Base-by-base conservation (phyloP, 2,888 invertebrate genomes). In the Folsomia candida region DNA sequence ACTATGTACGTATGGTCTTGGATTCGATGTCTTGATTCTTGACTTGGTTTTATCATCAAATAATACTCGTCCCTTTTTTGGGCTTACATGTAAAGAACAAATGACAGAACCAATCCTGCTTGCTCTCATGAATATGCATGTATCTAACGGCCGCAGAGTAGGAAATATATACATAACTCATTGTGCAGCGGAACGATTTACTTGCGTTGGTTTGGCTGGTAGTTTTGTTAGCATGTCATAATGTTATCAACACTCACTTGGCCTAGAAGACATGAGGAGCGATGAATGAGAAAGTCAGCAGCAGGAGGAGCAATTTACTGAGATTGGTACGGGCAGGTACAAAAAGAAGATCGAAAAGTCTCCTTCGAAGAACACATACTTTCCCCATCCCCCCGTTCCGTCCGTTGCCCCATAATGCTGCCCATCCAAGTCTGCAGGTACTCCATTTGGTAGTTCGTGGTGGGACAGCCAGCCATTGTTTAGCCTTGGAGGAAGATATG, bases 281-380 rank as follows among this genome's bases (percentile, higher is more conserved):
- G 57, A n/a, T 58, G 27, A 70, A 37, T 22, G 37, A 64, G 58
- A 28, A 25, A 11, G 11, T 4, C 59, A 57, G 37, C 37, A 37
- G 37, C 6, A 2, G 51, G 54, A 60, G 65, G 47, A 65, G 72
- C 67, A 72, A 72, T 72, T 72, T 72, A 67, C 72, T 63, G 72
- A 72, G 72, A 72, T 72, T 72, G 72, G 72, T 51, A 72, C 72
- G 67, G 60, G 24, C 72, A 67, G 72, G 72, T 68, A 71, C 71
- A 51, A 58, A 68, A 60, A 71, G 59, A 64, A 65, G 71, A 64
- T 68, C 68, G 71, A 71, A 72, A 68, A 65, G 68, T 72, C 66
- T 66, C 69, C 37, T 37, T 37, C 14, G 14, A 4, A 37, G 14
- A 4, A 37, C 37, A 9, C 37, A 37, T 37, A 4, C 37, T 9